These are phyloP conservation scores for Enteromius anoplus DNA, from an alignment of 2,797 vertebrate genomes.

Conservation along the genomic window DNA sequence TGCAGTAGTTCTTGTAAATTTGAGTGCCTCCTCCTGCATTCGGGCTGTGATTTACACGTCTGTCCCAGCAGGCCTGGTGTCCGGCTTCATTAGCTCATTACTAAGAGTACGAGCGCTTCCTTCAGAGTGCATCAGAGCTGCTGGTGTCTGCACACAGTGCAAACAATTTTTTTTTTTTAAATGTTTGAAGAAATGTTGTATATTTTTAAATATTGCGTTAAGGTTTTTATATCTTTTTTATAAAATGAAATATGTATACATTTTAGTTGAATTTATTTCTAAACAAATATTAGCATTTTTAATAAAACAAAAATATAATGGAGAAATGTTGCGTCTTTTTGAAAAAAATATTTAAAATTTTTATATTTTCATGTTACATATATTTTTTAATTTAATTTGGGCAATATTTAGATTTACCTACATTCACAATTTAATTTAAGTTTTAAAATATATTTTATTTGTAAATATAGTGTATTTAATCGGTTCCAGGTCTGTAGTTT, in stretches of 20 bases:
- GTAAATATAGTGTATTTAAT: background rate
- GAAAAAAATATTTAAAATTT: background rate
- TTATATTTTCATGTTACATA: background rate
- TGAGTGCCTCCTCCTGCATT: constrained; percentile 22
- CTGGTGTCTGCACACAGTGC: background rate
- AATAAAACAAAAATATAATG: no score
- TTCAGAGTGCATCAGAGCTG: background rate
- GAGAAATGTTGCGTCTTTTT: background rate
- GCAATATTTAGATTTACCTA: background rate
- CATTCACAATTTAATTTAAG: no score
- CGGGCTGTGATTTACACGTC: background rate
- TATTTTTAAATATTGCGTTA: no score
- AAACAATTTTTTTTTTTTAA: no score
- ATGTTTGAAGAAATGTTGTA: no score
- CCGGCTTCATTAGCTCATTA: constrained; percentile 9
- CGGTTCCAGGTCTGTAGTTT: background rate
- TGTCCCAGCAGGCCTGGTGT: constrained; percentile 21
- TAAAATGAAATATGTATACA: no score
- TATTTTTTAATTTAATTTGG: background rate
- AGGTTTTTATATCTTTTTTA: no score
- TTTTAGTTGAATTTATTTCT: background rate
- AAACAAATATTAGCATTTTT: background rate
- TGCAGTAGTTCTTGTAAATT: constrained; percentile 3
- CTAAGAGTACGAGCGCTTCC: background rate
- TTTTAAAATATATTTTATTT: background rate